These are phyloP conservation scores for Leucopternis melanops DNA, from an alignment of 2,113 vertebrate genomes.

Conservation along the genomic window DNA sequence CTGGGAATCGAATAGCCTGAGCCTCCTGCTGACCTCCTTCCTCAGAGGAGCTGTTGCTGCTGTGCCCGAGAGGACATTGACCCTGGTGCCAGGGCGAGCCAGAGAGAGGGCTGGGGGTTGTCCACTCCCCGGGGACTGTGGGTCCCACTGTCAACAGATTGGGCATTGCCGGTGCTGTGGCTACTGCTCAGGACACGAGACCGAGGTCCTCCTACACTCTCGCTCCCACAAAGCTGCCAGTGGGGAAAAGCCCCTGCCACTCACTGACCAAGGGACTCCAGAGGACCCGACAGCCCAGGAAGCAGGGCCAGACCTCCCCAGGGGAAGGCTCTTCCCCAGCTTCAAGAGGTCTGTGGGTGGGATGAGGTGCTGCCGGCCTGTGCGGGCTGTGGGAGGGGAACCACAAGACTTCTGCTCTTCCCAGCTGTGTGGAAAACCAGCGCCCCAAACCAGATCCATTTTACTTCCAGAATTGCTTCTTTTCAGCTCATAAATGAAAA, in stretches of 20 bases:
- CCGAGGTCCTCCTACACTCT: fast-evolving
- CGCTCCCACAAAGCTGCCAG: neutral
- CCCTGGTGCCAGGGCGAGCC: fast-evolving
- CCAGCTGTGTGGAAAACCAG: neutral
- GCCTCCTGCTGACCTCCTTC: neutral
- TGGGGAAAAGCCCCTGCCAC: neutral
- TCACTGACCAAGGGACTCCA: neutral
- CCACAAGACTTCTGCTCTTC: neutral
- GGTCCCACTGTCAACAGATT: neutral
- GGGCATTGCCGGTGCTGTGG: neutral
- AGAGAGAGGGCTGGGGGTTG: neutral
- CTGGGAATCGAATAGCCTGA: fast-evolving
- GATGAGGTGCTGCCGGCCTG: neutral
- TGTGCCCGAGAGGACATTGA: fast-evolving
- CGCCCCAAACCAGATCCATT: neutral
- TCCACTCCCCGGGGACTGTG: neutral
- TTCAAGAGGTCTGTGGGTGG: neutral
- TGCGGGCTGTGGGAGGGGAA: neutral
- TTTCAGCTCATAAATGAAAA: neutral
- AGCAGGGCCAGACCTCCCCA: neutral
- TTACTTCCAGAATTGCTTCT: neutral
- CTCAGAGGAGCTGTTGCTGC: neutral
- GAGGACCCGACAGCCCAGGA: fast-evolving
- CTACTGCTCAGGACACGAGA: neutral
- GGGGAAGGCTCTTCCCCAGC: neutral